Percentiles rank a stretch among this genome's conserved stretches.
Conservation (phyloP, 2,888 invertebrate genomes). For the Tortrix viridana region DNA sequence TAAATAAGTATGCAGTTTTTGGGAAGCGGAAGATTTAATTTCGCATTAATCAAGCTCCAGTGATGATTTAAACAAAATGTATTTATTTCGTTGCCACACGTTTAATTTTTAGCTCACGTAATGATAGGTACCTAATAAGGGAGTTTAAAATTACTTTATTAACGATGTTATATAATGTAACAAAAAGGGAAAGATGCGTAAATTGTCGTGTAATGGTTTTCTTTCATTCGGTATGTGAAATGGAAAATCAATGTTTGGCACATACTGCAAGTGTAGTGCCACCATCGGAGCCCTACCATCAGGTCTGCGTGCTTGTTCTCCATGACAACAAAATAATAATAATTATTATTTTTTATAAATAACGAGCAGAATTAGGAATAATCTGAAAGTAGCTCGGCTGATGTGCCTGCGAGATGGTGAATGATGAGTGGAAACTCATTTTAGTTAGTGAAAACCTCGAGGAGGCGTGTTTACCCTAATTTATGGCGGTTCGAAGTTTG, state of each 20-base stretch:
- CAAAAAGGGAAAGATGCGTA: too few species aligned
- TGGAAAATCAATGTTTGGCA: too few species aligned
- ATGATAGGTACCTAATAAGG: too few species aligned
- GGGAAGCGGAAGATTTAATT: background rate
- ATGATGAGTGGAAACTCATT: conserved; percentile 29
- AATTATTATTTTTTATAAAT: background rate
- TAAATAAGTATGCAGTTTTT: conserved; percentile 18
- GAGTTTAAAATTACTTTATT: too few species aligned
- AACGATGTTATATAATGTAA: background rate
- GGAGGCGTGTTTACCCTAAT: conserved; percentile 8
- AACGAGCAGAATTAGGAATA: conserved; percentile 13
- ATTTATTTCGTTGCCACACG: too few species aligned
- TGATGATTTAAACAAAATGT: background rate
- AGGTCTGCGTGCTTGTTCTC: too few species aligned
- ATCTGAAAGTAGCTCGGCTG: conserved; percentile 8
- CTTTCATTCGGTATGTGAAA: too few species aligned
- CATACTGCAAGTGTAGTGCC: too few species aligned
- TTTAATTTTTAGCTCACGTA: too few species aligned
- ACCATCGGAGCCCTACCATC: too few species aligned
- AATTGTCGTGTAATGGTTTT: too few species aligned
- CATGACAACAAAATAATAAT: too few species aligned
- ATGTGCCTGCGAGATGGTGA: conserved; percentile 20
- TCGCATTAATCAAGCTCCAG: background rate
- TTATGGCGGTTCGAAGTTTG: conserved; percentile 15
- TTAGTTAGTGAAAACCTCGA: conserved; percentile 19